Percentiles rank a stretch among this genome's conserved stretches.
phyloP scores from a whole-genome alignment of 2,888 invertebrate genomes.

The Netelia melanura region DNA sequence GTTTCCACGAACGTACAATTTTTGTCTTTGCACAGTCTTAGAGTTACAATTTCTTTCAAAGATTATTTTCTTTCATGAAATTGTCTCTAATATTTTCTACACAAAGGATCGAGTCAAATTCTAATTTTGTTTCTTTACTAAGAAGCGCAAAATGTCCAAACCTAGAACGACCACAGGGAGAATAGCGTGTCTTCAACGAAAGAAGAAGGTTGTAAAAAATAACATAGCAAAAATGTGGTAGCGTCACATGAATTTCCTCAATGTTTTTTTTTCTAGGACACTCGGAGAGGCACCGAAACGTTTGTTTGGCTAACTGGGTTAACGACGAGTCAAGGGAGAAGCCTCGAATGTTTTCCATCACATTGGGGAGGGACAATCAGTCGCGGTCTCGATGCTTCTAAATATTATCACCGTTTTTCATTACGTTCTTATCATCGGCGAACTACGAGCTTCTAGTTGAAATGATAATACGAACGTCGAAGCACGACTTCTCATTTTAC shows the following conservation, averaged over 20 bases:
- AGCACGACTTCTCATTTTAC: neutral
- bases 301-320: conserved; percentile 76
- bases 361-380: conserved; percentile 17
- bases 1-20: neutral
- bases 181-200: too few relatives aligned
- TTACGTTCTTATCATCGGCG: neutral
- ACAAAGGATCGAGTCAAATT: too few relatives aligned
- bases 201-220: neutral
- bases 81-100: too few relatives aligned
- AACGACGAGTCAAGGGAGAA: conserved; percentile 76
- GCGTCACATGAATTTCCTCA: neutral
- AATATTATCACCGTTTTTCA: conserved; percentile 3
- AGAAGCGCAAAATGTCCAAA: too few relatives aligned
- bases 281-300: conserved; percentile 4
- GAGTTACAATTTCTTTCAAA: too few relatives aligned
- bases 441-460: neutral
- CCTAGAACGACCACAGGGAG: too few relatives aligned
- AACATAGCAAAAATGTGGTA: neutral
- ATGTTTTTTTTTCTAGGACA: conserved; percentile 34
- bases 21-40: neutral
- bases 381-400: conserved; percentile 21
- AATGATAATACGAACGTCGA: neutral
- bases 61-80: too few relatives aligned
- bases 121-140: too few relatives aligned
- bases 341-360: conserved; percentile 73